Percentiles rank a stretch among this genome's conserved stretches.
Evolutionary conservation across 2,113 vertebrate genomes (phyloP).

Genomic region (Erpornis zantholeuca): DNA sequence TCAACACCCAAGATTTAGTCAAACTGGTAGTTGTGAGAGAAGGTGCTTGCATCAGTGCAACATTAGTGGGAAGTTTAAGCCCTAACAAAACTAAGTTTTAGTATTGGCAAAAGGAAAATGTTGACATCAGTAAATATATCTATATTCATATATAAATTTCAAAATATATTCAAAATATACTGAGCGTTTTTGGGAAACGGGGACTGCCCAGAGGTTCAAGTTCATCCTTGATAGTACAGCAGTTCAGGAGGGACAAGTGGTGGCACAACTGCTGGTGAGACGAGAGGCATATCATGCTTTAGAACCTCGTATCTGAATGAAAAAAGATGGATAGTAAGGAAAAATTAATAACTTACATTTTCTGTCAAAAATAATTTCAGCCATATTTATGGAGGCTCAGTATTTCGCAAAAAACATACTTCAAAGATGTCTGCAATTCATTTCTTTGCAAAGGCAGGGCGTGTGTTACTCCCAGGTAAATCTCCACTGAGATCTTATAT

Average conservation of each 20-base stretch:
- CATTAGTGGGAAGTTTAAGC: not conserved
- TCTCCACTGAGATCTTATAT: not conserved
- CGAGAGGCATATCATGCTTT: not conserved
- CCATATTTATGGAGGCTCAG: not conserved
- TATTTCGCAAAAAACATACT: not conserved
- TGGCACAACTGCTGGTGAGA: not conserved
- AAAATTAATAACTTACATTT: not conserved
- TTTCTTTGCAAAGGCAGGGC: not conserved
- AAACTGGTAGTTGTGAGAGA: not conserved
- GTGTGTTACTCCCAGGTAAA: not conserved
- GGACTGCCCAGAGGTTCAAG: not conserved
- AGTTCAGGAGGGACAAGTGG: not conserved
- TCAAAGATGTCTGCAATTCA: rapidly evolving
- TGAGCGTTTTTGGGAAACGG: not conserved
- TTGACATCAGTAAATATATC: not conserved
- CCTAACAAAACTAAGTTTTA: too few relatives aligned
- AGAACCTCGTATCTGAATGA: not conserved
- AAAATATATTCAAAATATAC: too few relatives aligned
- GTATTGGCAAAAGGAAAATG: not conserved
- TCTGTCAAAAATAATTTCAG: not conserved
- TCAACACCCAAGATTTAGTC: not conserved
- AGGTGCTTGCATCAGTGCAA: not conserved
- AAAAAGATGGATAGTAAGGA: not conserved
- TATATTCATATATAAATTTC: not conserved
- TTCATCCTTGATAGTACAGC: not conserved